Base-by-base conservation (phyloP, 2,797 vertebrate genomes). In the Ctenopoma multispine region DNA sequence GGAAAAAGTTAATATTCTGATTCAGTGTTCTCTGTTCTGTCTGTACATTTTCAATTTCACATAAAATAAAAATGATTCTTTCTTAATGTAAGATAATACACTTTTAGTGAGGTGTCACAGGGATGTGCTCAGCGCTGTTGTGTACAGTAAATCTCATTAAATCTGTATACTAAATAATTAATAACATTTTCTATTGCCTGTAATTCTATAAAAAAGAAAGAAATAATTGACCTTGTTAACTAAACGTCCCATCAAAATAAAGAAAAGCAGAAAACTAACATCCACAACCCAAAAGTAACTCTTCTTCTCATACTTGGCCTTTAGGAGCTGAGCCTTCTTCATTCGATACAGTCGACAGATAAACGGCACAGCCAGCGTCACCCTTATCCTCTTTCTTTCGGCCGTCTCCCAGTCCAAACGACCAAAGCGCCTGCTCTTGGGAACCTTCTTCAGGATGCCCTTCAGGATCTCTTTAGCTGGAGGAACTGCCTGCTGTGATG, bases 321-420 rank as follows among this genome's bases (percentile, higher is more conserved):
- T 95, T 3, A 69, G 43, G 9, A 93, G 31, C 21, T 82, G 85
- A 6, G 74, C 71, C 69, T 89, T 95, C 82, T 91, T 93, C 1
- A 24, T 8, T 24, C 65, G 80, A 77, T 95, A 94, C 3, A 93
- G 7, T 9, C 86, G 85, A 62, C 79, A 94, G 6, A 97, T 15
- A 9, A 92, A 90, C 0, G 96, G 96, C 36, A 96, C 83, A 0
- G 65, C 62, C 3, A 96, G 89, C 0, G 91, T 83, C 31, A 38
- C 3, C 24, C 87, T 93, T 3, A 95, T 50, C 20, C 89, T 64
- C 38, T 0, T 66, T 67, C 62, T 76, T 0, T 11, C 15, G 13
- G 64, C 21, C 0, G 17, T 18, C 0, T 70, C 47, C 84, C 87
- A 94, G 0, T 73, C 21, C 1, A 50, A 1, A 0, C 0, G 0